phyloP scores from a whole-genome alignment of 1,140 invertebrate genomes.

The Drosophila rufa region DNA sequence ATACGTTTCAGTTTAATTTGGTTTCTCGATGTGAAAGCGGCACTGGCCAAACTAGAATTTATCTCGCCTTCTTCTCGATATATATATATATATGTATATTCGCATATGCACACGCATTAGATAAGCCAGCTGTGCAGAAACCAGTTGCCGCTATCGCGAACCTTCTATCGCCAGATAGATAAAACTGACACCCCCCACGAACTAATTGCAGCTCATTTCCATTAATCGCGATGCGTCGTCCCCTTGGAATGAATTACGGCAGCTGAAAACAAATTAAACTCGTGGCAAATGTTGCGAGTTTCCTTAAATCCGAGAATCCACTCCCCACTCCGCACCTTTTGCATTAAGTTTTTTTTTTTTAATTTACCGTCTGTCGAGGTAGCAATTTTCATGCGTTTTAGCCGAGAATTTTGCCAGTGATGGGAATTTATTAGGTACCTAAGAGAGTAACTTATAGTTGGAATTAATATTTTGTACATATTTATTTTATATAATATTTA shows the following conservation, averaged over 20 bases:
- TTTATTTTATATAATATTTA: too few relatives aligned
- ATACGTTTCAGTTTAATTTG: constrained; percentile 15
- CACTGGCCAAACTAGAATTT: constrained; percentile 48
- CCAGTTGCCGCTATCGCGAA: constrained; percentile 41
- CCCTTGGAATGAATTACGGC: constrained; percentile 61
- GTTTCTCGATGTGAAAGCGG: constrained; percentile 50
- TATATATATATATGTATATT: neutral
- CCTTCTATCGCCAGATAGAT: constrained; percentile 24
- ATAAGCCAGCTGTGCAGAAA: constrained; percentile 41
- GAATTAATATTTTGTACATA: too few relatives aligned
- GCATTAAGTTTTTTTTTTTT: constrained; percentile 71
- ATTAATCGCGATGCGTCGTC: constrained; percentile 71
- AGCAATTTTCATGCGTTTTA: constrained; percentile 41
- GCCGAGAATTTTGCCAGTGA: neutral
- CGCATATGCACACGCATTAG: constrained; percentile 39
- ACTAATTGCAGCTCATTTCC: constrained; percentile 77
- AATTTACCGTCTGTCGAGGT: constrained; percentile 57
- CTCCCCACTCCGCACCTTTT: constrained; percentile 6
- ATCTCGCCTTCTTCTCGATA: constrained; percentile 18
- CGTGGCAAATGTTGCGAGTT: constrained; percentile 63
- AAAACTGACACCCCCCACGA: constrained; percentile 69
- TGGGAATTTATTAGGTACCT: neutral
- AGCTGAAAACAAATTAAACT: constrained; percentile 75
- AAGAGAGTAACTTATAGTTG: too few relatives aligned
- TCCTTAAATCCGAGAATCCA: constrained; percentile 15